Evolutionary conservation across 2,113 vertebrate species (phyloP).

Genomic region (Cisticola juncidis): DNA sequence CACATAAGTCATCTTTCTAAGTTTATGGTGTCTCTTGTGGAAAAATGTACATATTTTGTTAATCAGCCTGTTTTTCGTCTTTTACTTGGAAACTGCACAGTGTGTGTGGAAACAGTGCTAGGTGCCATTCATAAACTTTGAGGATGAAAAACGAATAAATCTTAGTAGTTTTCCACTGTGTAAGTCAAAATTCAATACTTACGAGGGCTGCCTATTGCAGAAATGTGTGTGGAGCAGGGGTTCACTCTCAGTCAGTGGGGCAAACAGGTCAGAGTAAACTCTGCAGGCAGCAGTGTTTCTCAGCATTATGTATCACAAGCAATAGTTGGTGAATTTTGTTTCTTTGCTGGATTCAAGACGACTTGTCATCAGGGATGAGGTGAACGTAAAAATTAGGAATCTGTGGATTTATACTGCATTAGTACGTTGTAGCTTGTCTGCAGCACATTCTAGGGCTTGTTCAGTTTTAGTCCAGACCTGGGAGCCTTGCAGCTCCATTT

Average conservation of each 20-base stretch:
- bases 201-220: not conserved
- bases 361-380: not conserved
- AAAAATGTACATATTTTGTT: not conserved
- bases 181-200: not conserved
- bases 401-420: not conserved
- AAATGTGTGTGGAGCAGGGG: not conserved
- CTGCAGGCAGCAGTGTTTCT: rapidly evolving
- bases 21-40: not conserved
- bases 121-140: not conserved
- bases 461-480: not conserved
- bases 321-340: not conserved
- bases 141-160: not conserved
- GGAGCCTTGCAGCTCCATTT: not conserved
- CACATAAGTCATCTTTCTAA: not conserved
- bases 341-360: not conserved
- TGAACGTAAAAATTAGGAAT: not conserved
- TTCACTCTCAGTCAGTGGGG: not conserved
- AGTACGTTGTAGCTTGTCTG: not conserved
- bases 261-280: not conserved
- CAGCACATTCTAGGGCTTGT: not conserved
- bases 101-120: not conserved
- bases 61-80: not conserved
- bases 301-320: not conserved
- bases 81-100: not conserved
- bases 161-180: not conserved